phyloP scores from a whole-genome alignment of 2,797 vertebrate genomes.

The Pantherophis vulpinus region DNA sequence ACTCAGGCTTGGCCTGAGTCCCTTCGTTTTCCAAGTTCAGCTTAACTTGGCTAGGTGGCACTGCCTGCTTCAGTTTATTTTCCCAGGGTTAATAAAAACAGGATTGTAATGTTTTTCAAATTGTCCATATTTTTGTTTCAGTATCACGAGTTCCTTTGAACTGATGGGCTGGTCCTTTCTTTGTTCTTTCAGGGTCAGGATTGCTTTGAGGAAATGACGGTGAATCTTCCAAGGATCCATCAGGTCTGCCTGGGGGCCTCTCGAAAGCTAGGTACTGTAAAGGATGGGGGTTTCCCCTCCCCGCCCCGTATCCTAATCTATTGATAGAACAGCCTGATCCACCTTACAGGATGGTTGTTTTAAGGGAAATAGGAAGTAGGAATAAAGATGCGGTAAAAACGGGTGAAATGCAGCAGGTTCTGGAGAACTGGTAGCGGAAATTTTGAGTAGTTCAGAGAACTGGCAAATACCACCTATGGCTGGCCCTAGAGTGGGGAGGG shows the following conservation, averaged over 20 bases:
- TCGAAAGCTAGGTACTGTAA: conserved; percentile 28
- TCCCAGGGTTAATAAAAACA: background rate
- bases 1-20: background rate
- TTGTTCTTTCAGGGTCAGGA: background rate
- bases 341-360: background rate
- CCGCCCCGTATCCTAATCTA: background rate
- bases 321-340: background rate
- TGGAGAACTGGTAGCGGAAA: no score
- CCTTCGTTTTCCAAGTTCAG: background rate
- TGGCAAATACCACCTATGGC: no score
- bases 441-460: no score
- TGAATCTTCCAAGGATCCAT: conserved; percentile 16
- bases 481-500: no score
- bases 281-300: no score
- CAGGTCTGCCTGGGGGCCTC: conserved; percentile 7
- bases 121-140: background rate
- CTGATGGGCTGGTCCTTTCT: background rate
- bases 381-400: background rate
- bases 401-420: no score
- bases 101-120: background rate
- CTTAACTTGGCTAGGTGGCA: background rate
- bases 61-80: background rate
- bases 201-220: conserved; percentile 11
- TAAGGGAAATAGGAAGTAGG: background rate
- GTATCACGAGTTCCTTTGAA: background rate